phyloP scores from a whole-genome alignment of 2,797 vertebrate species.

The Intellagama lesueurii region DNA sequence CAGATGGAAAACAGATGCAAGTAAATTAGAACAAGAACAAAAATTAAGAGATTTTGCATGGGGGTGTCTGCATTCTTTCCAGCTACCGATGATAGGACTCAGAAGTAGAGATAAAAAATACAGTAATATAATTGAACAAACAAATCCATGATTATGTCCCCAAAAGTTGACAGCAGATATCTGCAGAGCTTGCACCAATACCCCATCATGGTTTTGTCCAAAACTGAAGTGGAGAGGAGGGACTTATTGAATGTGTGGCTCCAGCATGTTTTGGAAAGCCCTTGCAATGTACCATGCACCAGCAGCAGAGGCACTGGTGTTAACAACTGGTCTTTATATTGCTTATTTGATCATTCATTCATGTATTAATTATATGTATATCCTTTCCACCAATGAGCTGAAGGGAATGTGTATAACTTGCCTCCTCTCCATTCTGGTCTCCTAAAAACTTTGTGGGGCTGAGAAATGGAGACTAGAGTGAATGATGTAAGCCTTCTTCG shows the following conservation, averaged over 20 bases:
- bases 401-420: too few species aligned
- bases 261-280: background rate
- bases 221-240: background rate
- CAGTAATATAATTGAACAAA: background rate
- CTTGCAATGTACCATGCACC: too few species aligned
- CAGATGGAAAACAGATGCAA: constrained; percentile 22
- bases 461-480: too few species aligned
- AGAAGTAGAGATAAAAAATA: background rate
- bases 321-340: too few species aligned
- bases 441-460: too few species aligned
- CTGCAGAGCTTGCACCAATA: background rate
- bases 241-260: background rate
- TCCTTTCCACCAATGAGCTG: too few species aligned
- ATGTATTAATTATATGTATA: too few species aligned
- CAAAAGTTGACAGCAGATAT: constrained; percentile 8
- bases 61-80: background rate
- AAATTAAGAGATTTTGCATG: background rate
- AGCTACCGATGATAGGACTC: background rate
- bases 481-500: too few species aligned
- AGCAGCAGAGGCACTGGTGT: too few species aligned
- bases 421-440: too few species aligned
- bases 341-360: too few species aligned
- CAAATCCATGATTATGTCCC: background rate
- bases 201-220: background rate
- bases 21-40: constrained; percentile 15